Base-by-base conservation (phyloP, 2,888 invertebrate species). In the Phortica magna region DNA sequence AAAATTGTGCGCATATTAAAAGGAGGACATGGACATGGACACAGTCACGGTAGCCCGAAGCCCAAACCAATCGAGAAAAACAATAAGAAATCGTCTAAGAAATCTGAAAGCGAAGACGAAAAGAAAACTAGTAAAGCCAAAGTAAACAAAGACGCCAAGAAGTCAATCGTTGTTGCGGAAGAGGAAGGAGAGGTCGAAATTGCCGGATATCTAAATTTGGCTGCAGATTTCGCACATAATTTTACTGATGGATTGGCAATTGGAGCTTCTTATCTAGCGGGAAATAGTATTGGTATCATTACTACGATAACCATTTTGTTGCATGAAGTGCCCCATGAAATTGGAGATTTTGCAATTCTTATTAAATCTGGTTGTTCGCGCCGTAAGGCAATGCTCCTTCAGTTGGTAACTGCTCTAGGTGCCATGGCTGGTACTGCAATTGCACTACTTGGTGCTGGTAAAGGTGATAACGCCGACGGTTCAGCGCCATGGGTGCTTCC, bases 181-280 rank as follows among this genome's bases (percentile, higher is more conserved):
- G 82, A 87, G 48, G 81, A 77, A 31, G 83, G 83, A 3, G 93
- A 94, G 74, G 95, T 97, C 73, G 95, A 96, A 92, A 96, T 98
- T 14, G 95, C 97, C 53, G 92, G 98, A 2, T 99, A 99, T 91
- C 93, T 99, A 80, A 99, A 99, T 92, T 93, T 99, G 82, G 99
- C 97, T 73, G 99, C 99, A 53, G 99, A 99, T 92, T 99, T 99
- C 91, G 95, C 98, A 14, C 99, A 99, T 91, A 99, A 99, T 92
- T 99, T 99, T 90, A 99, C 99, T 12, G 99, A 99, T 94, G 99
- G 99, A 31, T 93, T 99, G 78, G 99, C 99, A 31, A 99, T 99
- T 90, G 99, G 99, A 72, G 99, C 99, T 0, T 99, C 99, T 0
- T 99, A 96, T 91, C 94, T 99, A 87, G 98, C 98, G 77, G 98